A percentile compares a stretch with the other conserved stretches of the same genome.
Evolutionary conservation across 2,888 invertebrate species (phyloP).

Genomic region (Leptinotarsa rubiginosa): DNA sequence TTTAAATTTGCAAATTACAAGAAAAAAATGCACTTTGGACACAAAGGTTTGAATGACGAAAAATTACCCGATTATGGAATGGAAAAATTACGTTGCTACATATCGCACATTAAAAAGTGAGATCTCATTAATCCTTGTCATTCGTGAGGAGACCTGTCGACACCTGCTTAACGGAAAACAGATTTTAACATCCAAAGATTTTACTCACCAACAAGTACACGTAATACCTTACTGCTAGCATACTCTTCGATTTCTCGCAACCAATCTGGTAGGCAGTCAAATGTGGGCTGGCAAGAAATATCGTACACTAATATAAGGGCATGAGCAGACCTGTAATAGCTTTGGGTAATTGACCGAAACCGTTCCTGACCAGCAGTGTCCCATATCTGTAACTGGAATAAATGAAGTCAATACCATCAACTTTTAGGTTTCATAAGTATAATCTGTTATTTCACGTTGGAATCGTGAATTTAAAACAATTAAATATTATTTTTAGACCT

Average conservation of each 20-base stretch:
- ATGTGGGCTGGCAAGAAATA: conserved; percentile 97
- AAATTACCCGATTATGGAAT: background rate
- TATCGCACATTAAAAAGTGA: too few species aligned
- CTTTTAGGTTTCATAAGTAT: background rate
- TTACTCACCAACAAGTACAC: conserved; percentile 90
- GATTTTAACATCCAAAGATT: background rate
- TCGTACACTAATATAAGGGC: conserved; percentile 97
- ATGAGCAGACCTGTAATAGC: conserved; percentile 97
- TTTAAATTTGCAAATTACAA: background rate
- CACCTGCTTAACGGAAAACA: too few species aligned
- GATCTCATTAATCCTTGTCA: too few species aligned
- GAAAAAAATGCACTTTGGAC: background rate
- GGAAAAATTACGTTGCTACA: too few species aligned
- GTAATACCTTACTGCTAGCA: conserved; percentile 92
- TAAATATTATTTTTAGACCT: too few species aligned
- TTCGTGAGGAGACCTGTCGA: too few species aligned
- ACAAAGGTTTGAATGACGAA: background rate
- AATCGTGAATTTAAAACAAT: background rate
- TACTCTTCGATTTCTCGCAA: conserved; percentile 97
- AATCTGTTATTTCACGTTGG: background rate
- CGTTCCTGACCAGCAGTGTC: conserved; percentile 98
- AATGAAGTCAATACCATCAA: conserved; percentile 15
- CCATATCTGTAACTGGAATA: conserved; percentile 94
- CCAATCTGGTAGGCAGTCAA: conserved; percentile 98
- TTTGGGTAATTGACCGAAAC: conserved; percentile 97